Evolutionary conservation across 1,140 invertebrate species (phyloP).

Genomic region (Epicauta chinensis): DNA sequence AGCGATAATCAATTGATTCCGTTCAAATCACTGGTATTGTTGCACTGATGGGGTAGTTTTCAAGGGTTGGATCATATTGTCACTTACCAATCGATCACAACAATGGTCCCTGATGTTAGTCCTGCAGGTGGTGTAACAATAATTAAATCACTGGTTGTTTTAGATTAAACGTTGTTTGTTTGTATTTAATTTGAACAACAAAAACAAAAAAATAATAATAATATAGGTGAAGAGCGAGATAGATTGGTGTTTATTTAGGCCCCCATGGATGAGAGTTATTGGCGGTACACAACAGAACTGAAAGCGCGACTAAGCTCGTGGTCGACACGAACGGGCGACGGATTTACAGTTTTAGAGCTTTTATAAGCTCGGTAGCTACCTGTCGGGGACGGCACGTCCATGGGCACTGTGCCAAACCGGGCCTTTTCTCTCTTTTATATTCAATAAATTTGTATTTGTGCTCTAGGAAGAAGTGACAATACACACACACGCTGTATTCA

Average conservation of each 20-base stretch:
- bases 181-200: conserved; percentile 17
- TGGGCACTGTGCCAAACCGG: conserved; percentile 35
- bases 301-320: conserved; percentile 38
- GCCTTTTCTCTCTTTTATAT: conserved; percentile 5
- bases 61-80: no score
- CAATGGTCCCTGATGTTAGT: conserved; percentile 24
- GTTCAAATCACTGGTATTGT: no score
- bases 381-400: conserved; percentile 34
- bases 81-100: conserved; percentile 28
- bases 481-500: no score
- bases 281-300: no score
- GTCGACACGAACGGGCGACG: conserved; percentile 36
- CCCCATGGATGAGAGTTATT: conserved; percentile 41
- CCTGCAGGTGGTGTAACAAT: no score
- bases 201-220: conserved; percentile 26
- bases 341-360: conserved; percentile 34
- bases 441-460: no score
- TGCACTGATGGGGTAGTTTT: no score
- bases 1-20: no score
- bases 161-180: no score
- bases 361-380: conserved; percentile 44
- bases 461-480: no score
- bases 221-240: not conserved
- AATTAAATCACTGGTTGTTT: conserved; percentile 28
- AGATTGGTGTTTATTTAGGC: conserved; percentile 32